Evolutionary conservation across 1,140 invertebrate genomes (phyloP).

Genomic region (Melipona quadrifasciata): DNA sequence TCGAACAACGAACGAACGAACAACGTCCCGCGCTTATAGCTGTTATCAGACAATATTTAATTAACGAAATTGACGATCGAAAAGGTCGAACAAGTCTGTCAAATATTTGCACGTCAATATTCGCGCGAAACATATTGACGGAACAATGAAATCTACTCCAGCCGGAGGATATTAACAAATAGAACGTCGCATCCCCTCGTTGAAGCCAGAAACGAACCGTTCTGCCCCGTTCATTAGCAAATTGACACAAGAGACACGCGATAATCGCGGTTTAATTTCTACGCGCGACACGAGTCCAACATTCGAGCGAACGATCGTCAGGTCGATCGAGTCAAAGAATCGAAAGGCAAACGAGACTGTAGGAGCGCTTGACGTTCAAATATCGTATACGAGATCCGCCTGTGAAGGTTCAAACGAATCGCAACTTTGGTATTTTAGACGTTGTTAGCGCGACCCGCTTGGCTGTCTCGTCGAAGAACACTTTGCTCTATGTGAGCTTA

Average conservation of each 20-base stretch:
- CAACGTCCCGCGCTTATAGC: no score
- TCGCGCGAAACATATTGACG: neutral
- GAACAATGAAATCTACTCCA: neutral
- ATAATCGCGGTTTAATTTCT: neutral
- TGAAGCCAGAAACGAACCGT: neutral
- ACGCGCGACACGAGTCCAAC: neutral
- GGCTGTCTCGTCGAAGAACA: slow-evolving; percentile 1
- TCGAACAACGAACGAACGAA: neutral
- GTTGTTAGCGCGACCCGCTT: slow-evolving; percentile 50
- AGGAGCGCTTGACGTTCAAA: neutral
- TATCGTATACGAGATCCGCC: neutral
- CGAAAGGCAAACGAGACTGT: neutral
- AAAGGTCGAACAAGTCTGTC: neutral
- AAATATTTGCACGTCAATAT: slow-evolving; percentile 16
- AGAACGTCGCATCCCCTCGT: neutral
- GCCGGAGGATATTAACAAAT: neutral
- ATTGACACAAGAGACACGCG: neutral
- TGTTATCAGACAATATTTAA: neutral
- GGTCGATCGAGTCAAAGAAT: no score
- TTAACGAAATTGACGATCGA: neutral
- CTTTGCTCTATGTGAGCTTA: neutral
- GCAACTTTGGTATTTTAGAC: slow-evolving; percentile 37
- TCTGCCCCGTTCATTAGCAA: neutral
- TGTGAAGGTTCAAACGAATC: slow-evolving; percentile 46
- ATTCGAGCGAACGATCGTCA: neutral